Percentiles rank a stretch among this genome's conserved stretches.
Evolutionary conservation across 2,113 vertebrate genomes (phyloP).

Genomic region (Chaetodon trifascialis): DNA sequence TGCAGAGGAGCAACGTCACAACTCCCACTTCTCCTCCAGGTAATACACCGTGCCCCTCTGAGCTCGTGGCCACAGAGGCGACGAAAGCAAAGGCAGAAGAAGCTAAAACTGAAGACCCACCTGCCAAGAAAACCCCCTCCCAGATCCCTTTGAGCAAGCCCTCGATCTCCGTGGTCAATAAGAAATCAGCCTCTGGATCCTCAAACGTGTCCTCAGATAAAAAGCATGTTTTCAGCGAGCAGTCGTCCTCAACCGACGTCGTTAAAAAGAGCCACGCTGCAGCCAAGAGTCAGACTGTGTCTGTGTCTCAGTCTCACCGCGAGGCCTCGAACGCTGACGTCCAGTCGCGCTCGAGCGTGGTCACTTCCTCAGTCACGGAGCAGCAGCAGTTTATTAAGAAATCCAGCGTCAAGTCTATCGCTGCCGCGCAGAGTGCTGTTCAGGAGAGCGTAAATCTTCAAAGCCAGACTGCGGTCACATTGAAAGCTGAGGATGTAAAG

Average conservation of each 20-base stretch:
- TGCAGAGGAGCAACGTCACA: slow-evolving; percentile 77
- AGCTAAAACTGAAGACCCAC: slow-evolving; percentile 28
- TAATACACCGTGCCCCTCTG: slow-evolving; percentile 3
- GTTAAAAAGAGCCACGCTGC: slow-evolving; percentile 52
- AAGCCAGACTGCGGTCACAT: slow-evolving; percentile 65
- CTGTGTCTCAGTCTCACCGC: slow-evolving; percentile 33
- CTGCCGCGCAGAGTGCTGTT: slow-evolving; percentile 69
- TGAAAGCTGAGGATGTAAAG: slow-evolving; percentile 77
- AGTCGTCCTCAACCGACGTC: slow-evolving; percentile 24
- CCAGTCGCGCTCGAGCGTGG: slow-evolving; percentile 57
- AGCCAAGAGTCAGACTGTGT: slow-evolving; percentile 36
- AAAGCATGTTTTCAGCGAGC: slow-evolving; percentile 48
- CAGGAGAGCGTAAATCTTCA: slow-evolving; percentile 76
- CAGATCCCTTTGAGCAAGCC: slow-evolving; percentile 78
- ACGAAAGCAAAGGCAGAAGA: slow-evolving; percentile 55
- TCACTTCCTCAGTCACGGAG: slow-evolving; percentile 62
- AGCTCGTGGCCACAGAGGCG: slow-evolving; percentile 25
- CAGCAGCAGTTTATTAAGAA: slow-evolving; percentile 76
- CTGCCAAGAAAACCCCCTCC: slow-evolving; percentile 63
- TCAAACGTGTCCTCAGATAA: slow-evolving; percentile 59
- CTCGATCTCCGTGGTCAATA: slow-evolving; percentile 70
- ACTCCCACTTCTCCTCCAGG: slow-evolving; percentile 73
- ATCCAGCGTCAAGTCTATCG: slow-evolving; percentile 69
- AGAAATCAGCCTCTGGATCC: slow-evolving; percentile 69
- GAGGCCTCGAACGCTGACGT: slow-evolving; percentile 56